Conservation (phyloP, 2,113 vertebrate genomes). For the Cyanoramphus novaezelandiae region DNA sequence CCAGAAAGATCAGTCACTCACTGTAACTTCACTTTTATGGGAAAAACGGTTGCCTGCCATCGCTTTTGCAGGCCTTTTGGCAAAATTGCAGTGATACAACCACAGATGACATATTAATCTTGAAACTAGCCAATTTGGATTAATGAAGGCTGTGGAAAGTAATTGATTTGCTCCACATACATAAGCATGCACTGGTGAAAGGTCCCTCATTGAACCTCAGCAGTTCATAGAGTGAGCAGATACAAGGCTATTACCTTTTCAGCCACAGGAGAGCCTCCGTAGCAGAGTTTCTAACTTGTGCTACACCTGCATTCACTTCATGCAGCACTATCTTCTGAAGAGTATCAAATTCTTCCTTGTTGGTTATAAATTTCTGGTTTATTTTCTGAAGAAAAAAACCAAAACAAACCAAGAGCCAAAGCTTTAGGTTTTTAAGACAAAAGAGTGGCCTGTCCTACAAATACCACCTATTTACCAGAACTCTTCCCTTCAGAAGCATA, state of each 20-base stretch:
- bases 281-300: slow-evolving; percentile 92
- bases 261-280: slow-evolving; percentile 97
- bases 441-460: not conserved
- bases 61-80: not conserved
- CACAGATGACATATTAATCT: not conserved
- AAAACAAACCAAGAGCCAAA: not conserved
- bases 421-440: not conserved
- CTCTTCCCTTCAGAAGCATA: not conserved
- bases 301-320: slow-evolving; percentile 82
- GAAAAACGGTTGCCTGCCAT: not conserved
- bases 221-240: not conserved
- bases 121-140: not conserved
- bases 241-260: slow-evolving; percentile 69
- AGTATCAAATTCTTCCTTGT: slow-evolving; percentile 85
- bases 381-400: slow-evolving; percentile 82
- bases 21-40: not conserved
- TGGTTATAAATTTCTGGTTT: slow-evolving; percentile 92
- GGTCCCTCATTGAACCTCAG: not conserved
- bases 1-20: not conserved
- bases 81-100: not conserved
- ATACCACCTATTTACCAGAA: not conserved
- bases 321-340: slow-evolving; percentile 95
- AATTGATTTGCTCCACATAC: not conserved
- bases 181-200: not conserved
- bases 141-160: not conserved